Evolutionary conservation across 2,113 vertebrate genomes (phyloP).

Genomic region (Cromileptes altivelis): DNA sequence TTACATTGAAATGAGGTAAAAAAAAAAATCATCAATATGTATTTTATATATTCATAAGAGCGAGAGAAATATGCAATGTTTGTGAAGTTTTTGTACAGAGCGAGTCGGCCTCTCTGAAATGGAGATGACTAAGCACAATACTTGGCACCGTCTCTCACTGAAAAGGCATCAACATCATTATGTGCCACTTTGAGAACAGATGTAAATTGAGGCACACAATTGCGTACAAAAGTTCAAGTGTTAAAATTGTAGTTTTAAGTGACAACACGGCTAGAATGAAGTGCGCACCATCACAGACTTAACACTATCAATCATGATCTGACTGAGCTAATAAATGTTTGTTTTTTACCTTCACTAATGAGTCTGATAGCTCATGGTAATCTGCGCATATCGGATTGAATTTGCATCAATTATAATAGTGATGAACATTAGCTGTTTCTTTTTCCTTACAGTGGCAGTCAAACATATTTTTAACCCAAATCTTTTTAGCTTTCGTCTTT

Average conservation of each 20-base stretch:
- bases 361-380: conserved; percentile 17
- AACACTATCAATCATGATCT: not conserved
- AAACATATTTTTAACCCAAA: not conserved
- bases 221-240: not conserved
- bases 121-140: conserved; percentile 12
- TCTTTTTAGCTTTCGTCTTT: conserved; percentile 15
- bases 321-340: conserved; percentile 11
- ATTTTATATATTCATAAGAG: not conserved
- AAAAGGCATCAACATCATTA: conserved; percentile 27
- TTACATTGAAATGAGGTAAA: not conserved
- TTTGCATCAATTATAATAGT: conserved; percentile 14
- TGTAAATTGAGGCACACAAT: conserved; percentile 8
- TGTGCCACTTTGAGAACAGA: conserved; percentile 10
- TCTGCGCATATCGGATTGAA: conserved; percentile 11
- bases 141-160: not conserved
- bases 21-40: not conserved
- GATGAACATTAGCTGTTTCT: conserved; percentile 33
- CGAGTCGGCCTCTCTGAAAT: not conserved
- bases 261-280: conserved; percentile 2
- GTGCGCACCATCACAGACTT: not conserved
- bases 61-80: not conserved
- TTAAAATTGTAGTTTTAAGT: not conserved
- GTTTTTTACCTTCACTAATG: conserved; percentile 7
- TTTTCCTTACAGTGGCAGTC: conserved; percentile 3
- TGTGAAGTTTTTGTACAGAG: not conserved